Evolutionary conservation across 2,797 vertebrate genomes (phyloP), one percentile per base, ranked within the genome.

Genomic region (Anabas testudineus): DNA sequence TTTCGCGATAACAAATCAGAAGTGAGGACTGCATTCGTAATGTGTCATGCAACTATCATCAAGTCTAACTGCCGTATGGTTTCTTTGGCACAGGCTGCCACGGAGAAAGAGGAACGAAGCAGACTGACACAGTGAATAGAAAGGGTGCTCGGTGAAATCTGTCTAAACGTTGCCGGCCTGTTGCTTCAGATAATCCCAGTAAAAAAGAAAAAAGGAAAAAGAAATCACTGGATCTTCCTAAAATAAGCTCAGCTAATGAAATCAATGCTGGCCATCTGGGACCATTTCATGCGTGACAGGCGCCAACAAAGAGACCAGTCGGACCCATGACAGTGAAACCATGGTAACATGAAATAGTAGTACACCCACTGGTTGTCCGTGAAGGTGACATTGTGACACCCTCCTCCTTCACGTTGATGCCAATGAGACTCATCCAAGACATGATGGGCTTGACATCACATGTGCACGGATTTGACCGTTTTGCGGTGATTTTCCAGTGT

Each of bases 261-360:
- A 88, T 89, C 86, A 83, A 65, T 61, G 49, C 64, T 10, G 42
- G 67, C 83, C 89, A 83, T 85, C 78, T 88, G 82, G 87, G 85
- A 85, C 30, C 45, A 15, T 67, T 76, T 71, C 68, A 67, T 52
- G 53, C 59, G 72, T 80, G 81, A 87, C 81, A 81, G 61, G 46
- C 10, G 54, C 57, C 74, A 56, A 77, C 76, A 67, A 71, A 78
- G 54, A 61, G 61, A 80, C 73, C 58, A 55, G 76, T 59, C 15
- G 22, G 57, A 72, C 45, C 68, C 10, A 34, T 36, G 62, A 56
- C 28, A 59, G 73, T 6, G 72, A 71, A 84, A 88, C 89, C 82
- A 87, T 85, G 71, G 84, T 47, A 85, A 90, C 83, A 37, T 51
- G 39, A 74, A 66, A 55, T 21, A 51, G 42, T 42, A 47, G 58